Evolutionary conservation across 2,797 vertebrate species (phyloP), one percentile per base, ranked within the genome.

Genomic region (Manis pentadactyla): DNA sequence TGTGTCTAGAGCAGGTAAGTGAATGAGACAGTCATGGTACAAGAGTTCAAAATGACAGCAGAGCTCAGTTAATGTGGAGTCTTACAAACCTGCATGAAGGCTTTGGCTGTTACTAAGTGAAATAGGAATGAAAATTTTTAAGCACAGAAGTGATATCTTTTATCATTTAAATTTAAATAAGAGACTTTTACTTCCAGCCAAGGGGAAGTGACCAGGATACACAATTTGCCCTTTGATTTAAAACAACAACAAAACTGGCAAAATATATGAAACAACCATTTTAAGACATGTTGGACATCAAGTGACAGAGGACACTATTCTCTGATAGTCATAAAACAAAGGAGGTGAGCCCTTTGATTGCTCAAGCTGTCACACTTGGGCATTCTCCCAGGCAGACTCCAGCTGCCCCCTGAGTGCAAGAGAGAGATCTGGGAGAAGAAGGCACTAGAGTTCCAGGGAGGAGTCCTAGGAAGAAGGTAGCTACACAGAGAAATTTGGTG

Each of bases 61-160:
- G 37, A 19, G 11, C 14, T 5, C 14, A 12, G 51, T 75, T 74
- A 74, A 68, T 8, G 7, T 49, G 27, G 12, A 46, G 23, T 0
- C 42, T 46, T 71, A 13, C 34, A 25, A 27, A 82, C 4, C 4
- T 55, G 4, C 55, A 23, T 81, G 46, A 85, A 19, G 14, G 75
- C 53, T 95, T 96, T n/a, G 29, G 15, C n/a, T 78, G 1, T 90
- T 66, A 2, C 34, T 75, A n/a, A 55, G 18, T 95, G 37, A 93
- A 90, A 93, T 81, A 91, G 78, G 31, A 96, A 97, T 73, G 17
- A 77, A 85, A 8, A 53, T 46, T 64, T 93, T 93, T 63, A 59
- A 90, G 51, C 4, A 31, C 7, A 96, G 8, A 2, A 68, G 7
- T 61, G 27, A 42, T 31, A 63, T 42, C 31, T 37, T 96, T 37